Base-by-base conservation (phyloP, 2,113 vertebrate genomes). In the Nymphicus hollandicus region DNA sequence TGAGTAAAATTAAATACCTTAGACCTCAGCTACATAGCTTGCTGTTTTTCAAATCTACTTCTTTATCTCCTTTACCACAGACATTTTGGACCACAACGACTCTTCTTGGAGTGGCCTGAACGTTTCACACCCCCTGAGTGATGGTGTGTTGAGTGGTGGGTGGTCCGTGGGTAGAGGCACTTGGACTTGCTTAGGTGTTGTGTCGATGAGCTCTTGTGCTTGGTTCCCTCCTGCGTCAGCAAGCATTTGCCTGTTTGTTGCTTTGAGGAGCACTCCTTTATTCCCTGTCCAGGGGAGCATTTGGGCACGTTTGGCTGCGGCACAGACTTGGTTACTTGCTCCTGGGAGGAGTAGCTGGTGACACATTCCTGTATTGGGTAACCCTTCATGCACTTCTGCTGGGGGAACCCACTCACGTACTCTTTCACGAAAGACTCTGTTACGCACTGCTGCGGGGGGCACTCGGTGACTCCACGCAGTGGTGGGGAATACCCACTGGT, bases 251-350 rank as follows among this genome's bases (percentile, higher is more conserved):
- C 2, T 4, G 11, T 2, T 0, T 6, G 2, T 2, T 49, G 78
- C 39, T 35, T 24, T 0, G 27, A 8, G 13, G 88, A 37, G 4
- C 20, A 2, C 46, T 81, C 86, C 65, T 77, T 37, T 7, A 29
- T 5, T 1, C 6, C 74, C n/a, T 66, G 17, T 6, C 16, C 33
- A 0, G 78, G 53, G 13, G 43, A 24, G 24, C 94, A 52, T 41
- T 89, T 83, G 68, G 46, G 7, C 3, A 11, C 12, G 0, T 7
- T 12, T 0, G 43, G 18, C 7, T 16, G 58, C 0, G 37, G 64
- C 3, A 14, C 50, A 41, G 41, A 11, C 58, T 85, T 88, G 64
- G 46, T 60, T 1, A 41, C 7, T 0, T 35, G 61, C 9, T 37
- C 63, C 89, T 94, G 81, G 0, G 81, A 23, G 56, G 74, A n/a